Conservation (phyloP, 2,888 invertebrate genomes). For the Zhuqinia jingwanae region DNA sequence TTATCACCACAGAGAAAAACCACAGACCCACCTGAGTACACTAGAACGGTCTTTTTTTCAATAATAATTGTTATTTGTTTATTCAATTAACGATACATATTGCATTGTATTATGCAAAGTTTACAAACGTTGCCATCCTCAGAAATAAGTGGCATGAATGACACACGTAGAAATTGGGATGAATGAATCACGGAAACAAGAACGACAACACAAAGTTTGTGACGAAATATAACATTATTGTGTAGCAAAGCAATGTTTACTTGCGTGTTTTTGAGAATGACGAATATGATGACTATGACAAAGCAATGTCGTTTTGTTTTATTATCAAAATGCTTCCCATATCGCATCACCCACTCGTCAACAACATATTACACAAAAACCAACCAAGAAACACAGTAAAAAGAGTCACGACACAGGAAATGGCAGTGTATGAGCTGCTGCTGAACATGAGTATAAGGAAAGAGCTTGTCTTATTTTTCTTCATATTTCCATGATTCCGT, state of each 20-base stretch:
- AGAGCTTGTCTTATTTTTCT: neutral
- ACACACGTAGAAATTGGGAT: constrained; percentile 6
- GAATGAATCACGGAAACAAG: constrained; percentile 32
- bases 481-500: constrained; percentile 38
- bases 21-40: constrained; percentile 40
- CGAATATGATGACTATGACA: neutral
- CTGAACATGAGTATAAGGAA: constrained; percentile 11
- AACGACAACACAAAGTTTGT: neutral
- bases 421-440: no score
- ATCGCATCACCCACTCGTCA: neutral
- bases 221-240: neutral
- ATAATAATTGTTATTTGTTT: neutral
- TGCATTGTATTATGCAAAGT: neutral
- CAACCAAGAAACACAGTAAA: neutral
- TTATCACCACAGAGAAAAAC: neutral
- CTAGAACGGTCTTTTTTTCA: constrained; percentile 34
- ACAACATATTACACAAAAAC: neutral
- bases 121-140: neutral
- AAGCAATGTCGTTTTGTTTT: neutral
- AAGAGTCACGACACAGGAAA: constrained; percentile 26
- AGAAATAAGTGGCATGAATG: neutral
- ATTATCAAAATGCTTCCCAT: neutral
- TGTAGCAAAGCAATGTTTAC: neutral
- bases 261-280: neutral
- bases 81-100: constrained; percentile 13